Base-by-base conservation (phyloP, 2,888 invertebrate genomes). In the Ariolimax columbianus region DNA sequence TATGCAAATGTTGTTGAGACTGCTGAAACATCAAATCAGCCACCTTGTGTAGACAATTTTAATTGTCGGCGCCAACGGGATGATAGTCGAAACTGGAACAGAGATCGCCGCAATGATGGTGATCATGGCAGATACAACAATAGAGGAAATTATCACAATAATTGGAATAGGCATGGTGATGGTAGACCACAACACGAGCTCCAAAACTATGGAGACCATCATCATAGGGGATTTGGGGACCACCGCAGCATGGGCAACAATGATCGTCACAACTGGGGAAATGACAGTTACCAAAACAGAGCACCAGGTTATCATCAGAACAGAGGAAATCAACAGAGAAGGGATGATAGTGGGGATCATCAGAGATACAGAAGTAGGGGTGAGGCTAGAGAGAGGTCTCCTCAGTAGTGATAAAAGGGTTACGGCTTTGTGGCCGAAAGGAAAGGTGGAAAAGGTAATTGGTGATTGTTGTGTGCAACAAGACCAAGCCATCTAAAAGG, bases 1-100 rank as follows among this genome's bases (percentile, higher is more conserved):
- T 84, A 84, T 75, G 73, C 43, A 26, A 43, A 17, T 19, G 40
- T 63, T 40, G 23, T 84, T 36, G 73, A 79, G 7, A 36, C n/a
- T 1, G 73, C 72, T 33, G 66, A 80, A 1, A 23, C 26, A 9
- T 3, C 9, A 1, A 43, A 40, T 30, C 72, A 30, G 26, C 84
- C 79, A 33, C 84, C 84, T 1, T 80, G 80, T 75, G 72, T 84
- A 19, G 38, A 23, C 17, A 75, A 36, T 43, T 84, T 73, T 43
- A 59, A 36, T 59, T 79, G 51, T 19, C 36, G 55, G 7, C 72
- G 72, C 23, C 78, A 68, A 36, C 36, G 84, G 19, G 66, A 84
- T 38, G 77, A 77, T 36, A 73, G 82, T 63, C 38, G 73, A 6
- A 70, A 51, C 40, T 78, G 70, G 70, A 59, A 70, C 30, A 51